These are phyloP conservation scores for Chloroceryle amazona DNA, from an alignment of 2,797 vertebrate genomes.

Conservation along the genomic window DNA sequence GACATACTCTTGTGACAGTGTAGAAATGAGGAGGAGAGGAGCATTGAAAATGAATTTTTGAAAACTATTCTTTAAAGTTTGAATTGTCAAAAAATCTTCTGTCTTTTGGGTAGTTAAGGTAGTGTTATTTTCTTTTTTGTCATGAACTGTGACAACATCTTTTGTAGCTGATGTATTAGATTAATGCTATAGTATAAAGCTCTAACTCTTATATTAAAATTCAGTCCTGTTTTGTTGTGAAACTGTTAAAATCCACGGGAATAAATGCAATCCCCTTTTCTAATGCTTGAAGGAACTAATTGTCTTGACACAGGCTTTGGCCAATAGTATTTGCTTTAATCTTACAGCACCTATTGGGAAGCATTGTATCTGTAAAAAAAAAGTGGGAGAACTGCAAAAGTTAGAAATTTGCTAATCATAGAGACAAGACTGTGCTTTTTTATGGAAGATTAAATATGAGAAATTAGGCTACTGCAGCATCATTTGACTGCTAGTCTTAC, in stretches of 20 bases:
- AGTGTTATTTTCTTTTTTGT: background rate
- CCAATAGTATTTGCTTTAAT: background rate
- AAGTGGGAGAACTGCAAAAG: background rate
- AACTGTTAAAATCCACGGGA: background rate
- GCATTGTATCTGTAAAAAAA: background rate
- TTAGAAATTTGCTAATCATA: background rate
- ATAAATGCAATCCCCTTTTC: background rate
- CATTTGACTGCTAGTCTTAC: background rate
- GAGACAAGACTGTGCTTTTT: background rate
- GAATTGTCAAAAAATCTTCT: background rate
- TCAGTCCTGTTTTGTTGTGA: background rate
- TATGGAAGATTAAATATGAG: background rate
- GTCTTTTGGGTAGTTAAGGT: background rate
- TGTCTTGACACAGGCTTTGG: background rate
- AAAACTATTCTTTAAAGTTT: background rate
- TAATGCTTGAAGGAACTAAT: background rate
- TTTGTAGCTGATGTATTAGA: background rate
- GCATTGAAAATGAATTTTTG: background rate
- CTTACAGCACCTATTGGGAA: background rate
- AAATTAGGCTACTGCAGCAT: background rate
- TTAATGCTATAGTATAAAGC: background rate
- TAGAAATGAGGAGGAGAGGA: background rate
- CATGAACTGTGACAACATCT: background rate
- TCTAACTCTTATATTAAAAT: background rate
- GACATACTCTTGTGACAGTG: background rate